phyloP scores from a whole-genome alignment of 1,140 invertebrate species.

The Tigriopus japonicus region DNA sequence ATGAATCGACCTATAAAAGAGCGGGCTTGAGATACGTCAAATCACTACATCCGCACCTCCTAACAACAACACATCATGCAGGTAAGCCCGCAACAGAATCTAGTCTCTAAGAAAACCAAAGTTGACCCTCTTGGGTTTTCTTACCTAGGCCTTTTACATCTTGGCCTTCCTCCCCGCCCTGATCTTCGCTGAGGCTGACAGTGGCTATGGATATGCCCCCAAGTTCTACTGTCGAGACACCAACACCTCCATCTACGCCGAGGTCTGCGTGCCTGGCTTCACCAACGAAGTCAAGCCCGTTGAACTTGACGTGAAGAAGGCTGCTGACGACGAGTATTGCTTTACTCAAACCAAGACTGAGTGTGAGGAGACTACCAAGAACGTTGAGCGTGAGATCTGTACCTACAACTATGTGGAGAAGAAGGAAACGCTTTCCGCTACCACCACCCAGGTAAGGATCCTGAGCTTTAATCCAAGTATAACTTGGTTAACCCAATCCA shows the following conservation, averaged over 20 bases:
- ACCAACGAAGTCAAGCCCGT: not conserved
- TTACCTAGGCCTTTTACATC: not conserved
- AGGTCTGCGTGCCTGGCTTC: constrained; percentile 8
- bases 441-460: constrained; percentile 9
- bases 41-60: too few species aligned
- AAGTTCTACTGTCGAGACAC: constrained; percentile 7
- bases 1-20: too few species aligned
- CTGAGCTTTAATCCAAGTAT: not conserved
- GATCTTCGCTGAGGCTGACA: not conserved
- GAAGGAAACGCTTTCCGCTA: not conserved
- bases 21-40: too few species aligned
- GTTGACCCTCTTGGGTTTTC: not conserved
- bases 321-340: constrained; percentile 9
- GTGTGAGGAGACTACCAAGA: constrained; percentile 10
- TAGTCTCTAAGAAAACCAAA: too few species aligned
- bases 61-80: too few species aligned
- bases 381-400: constrained; percentile 8
- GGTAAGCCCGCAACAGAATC: too few species aligned
- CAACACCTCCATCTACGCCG: constrained; percentile 13
- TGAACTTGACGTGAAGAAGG: constrained; percentile 2
- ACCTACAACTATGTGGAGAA: constrained; percentile 9
- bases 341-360: not conserved
- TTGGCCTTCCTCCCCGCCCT: not conserved
- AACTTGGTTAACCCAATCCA: too few species aligned
- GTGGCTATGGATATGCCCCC: not conserved